Conservation (phyloP, 2,113 vertebrate species). For the Engystomops pustulosus region DNA sequence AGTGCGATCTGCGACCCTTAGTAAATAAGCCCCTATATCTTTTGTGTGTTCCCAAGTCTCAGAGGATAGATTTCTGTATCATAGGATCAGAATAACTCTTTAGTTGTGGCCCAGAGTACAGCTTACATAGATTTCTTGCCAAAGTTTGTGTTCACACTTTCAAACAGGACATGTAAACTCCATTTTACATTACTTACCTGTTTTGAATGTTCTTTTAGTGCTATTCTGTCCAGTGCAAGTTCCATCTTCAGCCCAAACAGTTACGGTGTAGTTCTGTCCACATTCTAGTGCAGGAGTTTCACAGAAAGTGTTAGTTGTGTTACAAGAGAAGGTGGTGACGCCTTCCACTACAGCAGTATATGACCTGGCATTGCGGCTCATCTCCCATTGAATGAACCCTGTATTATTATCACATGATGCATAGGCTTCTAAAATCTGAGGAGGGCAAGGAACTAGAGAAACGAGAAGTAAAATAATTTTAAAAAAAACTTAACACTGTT, state of each 20-base stretch:
- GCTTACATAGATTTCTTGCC: too few relatives aligned
- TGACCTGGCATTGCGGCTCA: slow-evolving; percentile 69
- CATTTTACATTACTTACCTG: too few relatives aligned
- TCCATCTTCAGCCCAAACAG: slow-evolving; percentile 61
- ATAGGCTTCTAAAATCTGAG: slow-evolving; percentile 64
- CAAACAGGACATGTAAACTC: too few relatives aligned
- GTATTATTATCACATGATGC: slow-evolving; percentile 68
- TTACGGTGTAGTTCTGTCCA: slow-evolving; percentile 69
- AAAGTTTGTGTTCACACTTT: too few relatives aligned
- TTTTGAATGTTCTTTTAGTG: slow-evolving; percentile 58
- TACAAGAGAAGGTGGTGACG: slow-evolving; percentile 62
- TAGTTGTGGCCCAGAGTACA: too few relatives aligned
- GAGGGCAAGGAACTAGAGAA: slow-evolving; percentile 67
- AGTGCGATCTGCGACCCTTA: too few relatives aligned
- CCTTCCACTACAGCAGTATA: slow-evolving; percentile 64
- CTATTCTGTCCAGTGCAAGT: slow-evolving; percentile 64
- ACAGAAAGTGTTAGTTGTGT: slow-evolving; percentile 69
- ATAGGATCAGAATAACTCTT: too few relatives aligned
- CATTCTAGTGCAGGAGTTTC: slow-evolving; percentile 70
- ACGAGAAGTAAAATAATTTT: not conserved
- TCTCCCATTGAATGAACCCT: slow-evolving; percentile 70
- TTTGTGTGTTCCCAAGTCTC: too few relatives aligned
- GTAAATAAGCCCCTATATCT: too few relatives aligned
- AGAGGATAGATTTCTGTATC: too few relatives aligned
- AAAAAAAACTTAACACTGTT: too few relatives aligned